Conservation (phyloP, 2,113 vertebrate species). For the Montifringilla adamsi region DNA sequence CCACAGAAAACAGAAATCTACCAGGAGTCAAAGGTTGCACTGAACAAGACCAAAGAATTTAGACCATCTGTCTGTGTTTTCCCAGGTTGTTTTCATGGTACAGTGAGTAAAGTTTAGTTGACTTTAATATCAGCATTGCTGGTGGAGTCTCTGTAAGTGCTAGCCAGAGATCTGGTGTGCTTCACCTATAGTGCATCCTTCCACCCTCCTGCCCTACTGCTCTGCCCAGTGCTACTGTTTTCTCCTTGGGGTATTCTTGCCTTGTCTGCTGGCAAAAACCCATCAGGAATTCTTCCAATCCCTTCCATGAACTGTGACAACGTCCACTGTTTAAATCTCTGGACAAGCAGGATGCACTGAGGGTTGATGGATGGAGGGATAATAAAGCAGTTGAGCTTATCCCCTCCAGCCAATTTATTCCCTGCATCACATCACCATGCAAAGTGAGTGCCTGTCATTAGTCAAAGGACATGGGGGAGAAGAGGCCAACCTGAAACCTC, state of each 20-base stretch:
- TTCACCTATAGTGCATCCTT: neutral
- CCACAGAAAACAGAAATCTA: neutral
- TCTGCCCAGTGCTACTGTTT: neutral
- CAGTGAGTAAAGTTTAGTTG: neutral
- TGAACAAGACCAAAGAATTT: neutral
- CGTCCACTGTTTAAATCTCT: neutral
- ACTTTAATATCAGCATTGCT: neutral
- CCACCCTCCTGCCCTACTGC: neutral
- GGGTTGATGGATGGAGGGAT: neutral
- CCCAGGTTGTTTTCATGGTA: neutral
- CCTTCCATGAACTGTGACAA: neutral
- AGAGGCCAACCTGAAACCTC: neutral
- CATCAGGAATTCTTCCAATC: neutral
- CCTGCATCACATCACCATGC: neutral
- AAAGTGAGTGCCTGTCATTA: neutral
- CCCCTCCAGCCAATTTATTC: neutral
- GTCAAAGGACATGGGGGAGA: neutral
- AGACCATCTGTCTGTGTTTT: neutral
- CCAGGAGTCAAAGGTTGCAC: neutral
- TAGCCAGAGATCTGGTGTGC: neutral
- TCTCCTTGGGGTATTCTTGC: neutral
- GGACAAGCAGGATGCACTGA: neutral
- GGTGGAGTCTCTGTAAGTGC: neutral
- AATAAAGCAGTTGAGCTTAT: neutral
- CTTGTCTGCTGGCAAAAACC: neutral